Base-by-base conservation (phyloP, 1,140 invertebrate species). In the Penaeus chinensis region DNA sequence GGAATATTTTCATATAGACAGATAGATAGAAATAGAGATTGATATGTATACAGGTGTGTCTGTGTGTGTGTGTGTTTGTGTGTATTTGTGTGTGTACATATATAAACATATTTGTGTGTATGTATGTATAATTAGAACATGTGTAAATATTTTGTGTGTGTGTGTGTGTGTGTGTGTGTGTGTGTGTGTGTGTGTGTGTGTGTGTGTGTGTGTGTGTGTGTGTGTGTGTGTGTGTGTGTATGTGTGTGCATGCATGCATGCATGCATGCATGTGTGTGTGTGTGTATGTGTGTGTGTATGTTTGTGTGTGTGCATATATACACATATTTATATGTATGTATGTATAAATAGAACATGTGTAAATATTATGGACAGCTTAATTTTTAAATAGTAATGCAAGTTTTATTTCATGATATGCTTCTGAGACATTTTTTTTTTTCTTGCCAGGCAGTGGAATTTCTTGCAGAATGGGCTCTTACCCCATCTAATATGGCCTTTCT, bases 401-500 rank as follows among this genome's bases (percentile, higher is more conserved):
- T 10, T 47, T 47, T 47, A 10, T 7, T 47, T 47, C 47, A 47
- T 47, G 47, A 47, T 47, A 47, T 10, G 47, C 47, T 47, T 47
- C 47, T 47, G 47, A 47, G 11, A 79, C 0, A 79, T 32, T 66
- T 27, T 69, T 69, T 82, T 7, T 84, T 78, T 83, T 27, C 77
- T 82, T 87, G 91, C 7, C 92, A 98, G 95, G 98, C 99, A 13
- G 98, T 99, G 3, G 99, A 99, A 92, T 99, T 98, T 93, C 95
- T 99, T 88, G 98, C 98, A 1, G 99, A 99, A 93, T 99, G 98
- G 97, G 97, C 97, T 0, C 93, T 99, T 2, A 98, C 97, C 20
- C 99, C 99, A 0, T 97, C 95, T 89, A 99, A 99, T 93, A 97
- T 99, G 54, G 98, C 98, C 11, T 99, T 99, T 91, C 94, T 99